Percentiles rank a stretch among this genome's conserved stretches.
These are phyloP conservation scores for Lycaon pictus DNA, from an alignment of 2,113 vertebrate species.

Conservation along the genomic window DNA sequence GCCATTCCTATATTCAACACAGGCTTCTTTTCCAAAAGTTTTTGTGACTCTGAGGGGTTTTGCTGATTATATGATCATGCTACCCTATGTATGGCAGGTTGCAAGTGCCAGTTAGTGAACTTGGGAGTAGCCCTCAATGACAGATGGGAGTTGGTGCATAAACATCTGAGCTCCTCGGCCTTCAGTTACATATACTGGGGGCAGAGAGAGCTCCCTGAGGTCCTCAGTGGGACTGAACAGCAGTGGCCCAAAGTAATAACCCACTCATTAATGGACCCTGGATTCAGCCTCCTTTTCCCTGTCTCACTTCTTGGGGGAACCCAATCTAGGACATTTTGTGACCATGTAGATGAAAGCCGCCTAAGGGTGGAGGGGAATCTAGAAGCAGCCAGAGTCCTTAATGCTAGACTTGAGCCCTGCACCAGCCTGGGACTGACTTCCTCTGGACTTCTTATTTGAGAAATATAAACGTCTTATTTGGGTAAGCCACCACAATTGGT, in stretches of 20 bases:
- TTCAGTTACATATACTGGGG: not conserved
- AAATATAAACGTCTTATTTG: slow-evolving; percentile 24
- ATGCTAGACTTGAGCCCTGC: not conserved
- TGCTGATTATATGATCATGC: not conserved
- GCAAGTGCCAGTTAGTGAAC: not conserved
- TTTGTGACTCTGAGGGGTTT: not conserved
- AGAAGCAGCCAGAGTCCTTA: not conserved
- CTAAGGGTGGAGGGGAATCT: not conserved
- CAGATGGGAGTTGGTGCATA: not conserved
- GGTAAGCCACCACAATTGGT: not conserved
- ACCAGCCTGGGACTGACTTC: not conserved
- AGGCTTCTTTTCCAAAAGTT: not conserved
- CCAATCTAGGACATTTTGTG: not conserved
- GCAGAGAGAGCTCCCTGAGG: not conserved
- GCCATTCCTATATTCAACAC: not conserved
- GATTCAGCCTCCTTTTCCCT: not conserved
- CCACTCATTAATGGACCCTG: not conserved
- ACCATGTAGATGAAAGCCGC: not conserved
- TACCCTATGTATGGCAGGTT: not conserved
- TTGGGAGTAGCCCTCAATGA: not conserved
- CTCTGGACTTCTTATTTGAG: not conserved
- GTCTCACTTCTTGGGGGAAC: slow-evolving; percentile 9
- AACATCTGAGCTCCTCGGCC: not conserved
- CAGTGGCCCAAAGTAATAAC: not conserved
- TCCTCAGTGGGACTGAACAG: not conserved